These are phyloP conservation scores for Apis dorsata DNA, from an alignment of 1,140 invertebrate species.

Conservation along the genomic window DNA sequence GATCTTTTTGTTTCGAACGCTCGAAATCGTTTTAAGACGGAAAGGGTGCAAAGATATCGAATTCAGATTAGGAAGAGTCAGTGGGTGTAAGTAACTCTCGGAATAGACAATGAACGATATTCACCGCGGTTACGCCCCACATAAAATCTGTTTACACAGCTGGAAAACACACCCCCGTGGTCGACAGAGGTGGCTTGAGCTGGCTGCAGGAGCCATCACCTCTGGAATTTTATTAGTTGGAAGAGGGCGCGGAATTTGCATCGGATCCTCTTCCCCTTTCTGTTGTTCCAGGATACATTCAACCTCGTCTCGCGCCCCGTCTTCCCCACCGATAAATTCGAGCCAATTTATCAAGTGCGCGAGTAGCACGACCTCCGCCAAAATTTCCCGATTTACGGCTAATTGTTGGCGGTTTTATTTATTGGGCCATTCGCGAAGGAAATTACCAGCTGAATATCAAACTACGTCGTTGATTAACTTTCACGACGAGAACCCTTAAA, in stretches of 20 bases:
- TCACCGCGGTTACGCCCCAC: constrained; percentile 49
- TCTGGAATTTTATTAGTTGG: constrained; percentile 72
- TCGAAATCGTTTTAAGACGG: neutral
- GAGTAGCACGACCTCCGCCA: neutral
- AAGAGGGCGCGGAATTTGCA: constrained; percentile 56
- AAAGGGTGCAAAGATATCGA: neutral
- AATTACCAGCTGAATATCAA: constrained; percentile 21
- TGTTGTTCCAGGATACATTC: constrained; percentile 21
- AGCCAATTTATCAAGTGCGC: constrained; percentile 26
- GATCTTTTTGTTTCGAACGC: neutral
- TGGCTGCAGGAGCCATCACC: constrained; percentile 33
- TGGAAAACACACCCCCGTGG: constrained; percentile 51
- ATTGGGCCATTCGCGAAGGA: constrained; percentile 5
- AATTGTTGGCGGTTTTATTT: constrained; percentile 11
- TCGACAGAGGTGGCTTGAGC: constrained; percentile 36
- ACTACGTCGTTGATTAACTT: neutral
- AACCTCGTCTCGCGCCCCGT: neutral
- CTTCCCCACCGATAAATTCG: neutral
- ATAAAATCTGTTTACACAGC: constrained; percentile 70
- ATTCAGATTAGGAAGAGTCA: constrained; percentile 47
- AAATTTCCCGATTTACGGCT: constrained; percentile 31
- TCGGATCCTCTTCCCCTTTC: constrained; percentile 15
- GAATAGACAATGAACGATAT: constrained; percentile 58
- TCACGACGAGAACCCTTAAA: neutral
- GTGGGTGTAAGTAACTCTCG: constrained; percentile 39